These are phyloP conservation scores for Oreortyx pictus DNA, from an alignment of 2,797 vertebrate genomes.

Conservation along the genomic window DNA sequence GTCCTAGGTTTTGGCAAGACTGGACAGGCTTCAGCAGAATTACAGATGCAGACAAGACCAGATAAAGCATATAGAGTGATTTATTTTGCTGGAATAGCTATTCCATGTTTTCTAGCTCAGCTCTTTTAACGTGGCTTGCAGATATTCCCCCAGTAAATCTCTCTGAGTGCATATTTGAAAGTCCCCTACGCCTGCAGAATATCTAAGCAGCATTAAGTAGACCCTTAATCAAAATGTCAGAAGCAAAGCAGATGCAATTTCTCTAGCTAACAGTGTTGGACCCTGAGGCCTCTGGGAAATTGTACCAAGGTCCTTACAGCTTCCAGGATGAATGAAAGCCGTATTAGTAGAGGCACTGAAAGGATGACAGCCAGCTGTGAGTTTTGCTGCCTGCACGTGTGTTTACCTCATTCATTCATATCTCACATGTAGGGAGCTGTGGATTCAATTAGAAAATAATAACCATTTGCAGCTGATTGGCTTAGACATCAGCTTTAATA, in stretches of 20 bases:
- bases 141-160: background rate
- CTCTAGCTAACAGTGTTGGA: background rate
- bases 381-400: slow-evolving; percentile 35
- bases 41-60: background rate
- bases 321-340: background rate
- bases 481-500: slow-evolving; percentile 71
- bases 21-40: background rate
- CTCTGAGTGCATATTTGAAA: background rate
- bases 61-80: background rate
- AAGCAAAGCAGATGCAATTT: background rate
- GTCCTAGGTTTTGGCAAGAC: background rate
- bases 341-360: background rate
- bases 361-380: background rate
- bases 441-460: slow-evolving; percentile 70
- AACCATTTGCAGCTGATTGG: slow-evolving; percentile 63
- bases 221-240: background rate
- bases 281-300: background rate
- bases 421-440: slow-evolving; percentile 63
- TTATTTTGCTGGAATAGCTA: background rate
- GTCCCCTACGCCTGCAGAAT: background rate
- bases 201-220: background rate
- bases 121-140: background rate
- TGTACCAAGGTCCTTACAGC: background rate
- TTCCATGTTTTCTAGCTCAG: background rate
- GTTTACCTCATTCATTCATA: slow-evolving; percentile 61